Evolutionary conservation across 2,113 vertebrate genomes (phyloP), one percentile per base, ranked within the genome.

Genomic region (Macrotus californicus): DNA sequence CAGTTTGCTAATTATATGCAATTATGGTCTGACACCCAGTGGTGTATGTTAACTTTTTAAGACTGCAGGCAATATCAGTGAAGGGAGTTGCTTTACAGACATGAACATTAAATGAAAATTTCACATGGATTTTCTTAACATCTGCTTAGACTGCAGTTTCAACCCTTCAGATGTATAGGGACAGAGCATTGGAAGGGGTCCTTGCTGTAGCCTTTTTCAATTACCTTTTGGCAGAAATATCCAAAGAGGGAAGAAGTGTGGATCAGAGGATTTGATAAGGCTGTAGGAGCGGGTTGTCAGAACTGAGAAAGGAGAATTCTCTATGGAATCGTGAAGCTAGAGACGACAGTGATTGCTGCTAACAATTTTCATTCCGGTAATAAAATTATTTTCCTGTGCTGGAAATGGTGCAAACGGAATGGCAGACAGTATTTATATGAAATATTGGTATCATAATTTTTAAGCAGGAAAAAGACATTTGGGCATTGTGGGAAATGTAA

Each of bases 1-100:
- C 4, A 67, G 22, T 87, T 94, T 85, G 67, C 46, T 80, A 93
- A 95, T 95, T 87, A 56, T 64, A 79, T 72, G 46, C 21, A 92
- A 54, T 90, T 94, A 90, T 52, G 36, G 4, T 87, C 50, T 95
- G 70, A 76, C 41, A 79, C 18, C 64, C 80, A 85, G 14, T 88
- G 85, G 72, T 85, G 7, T 70, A 13, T 26, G 11, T 84, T 87
- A 87, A 52, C 75, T 85, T 95, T 87, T 72, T 87, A 79, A 91
- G 56, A 69, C 24, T 72, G 31, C 54, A 81, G 31, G 29, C 31
- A 72, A 7, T 59, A 52, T 92, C 39, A 26, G 6, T 41, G 50
- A 90, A 5, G 41, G 39, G 41, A 85, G 12, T 31, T 85, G 15
- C 31, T 92, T 94, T 76, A 76, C 22, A 76, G 22, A 81, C 11